Evolutionary conservation across 2,113 vertebrate species (phyloP).

Genomic region (Mustela nigripes): DNA sequence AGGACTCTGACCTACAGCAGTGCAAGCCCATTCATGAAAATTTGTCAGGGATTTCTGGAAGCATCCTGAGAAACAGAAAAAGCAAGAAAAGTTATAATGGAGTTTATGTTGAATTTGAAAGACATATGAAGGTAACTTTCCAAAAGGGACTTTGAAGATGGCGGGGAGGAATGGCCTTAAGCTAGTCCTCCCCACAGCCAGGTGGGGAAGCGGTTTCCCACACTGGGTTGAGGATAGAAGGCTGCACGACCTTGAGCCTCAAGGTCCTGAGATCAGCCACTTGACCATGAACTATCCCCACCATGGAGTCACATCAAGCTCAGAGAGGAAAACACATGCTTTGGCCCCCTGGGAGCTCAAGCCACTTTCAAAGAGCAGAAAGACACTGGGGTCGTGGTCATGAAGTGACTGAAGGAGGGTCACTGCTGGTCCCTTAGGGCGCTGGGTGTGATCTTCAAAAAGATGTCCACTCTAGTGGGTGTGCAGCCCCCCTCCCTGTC

Average conservation of each 20-base stretch:
- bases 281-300: background rate
- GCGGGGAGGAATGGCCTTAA: background rate
- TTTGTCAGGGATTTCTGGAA: background rate
- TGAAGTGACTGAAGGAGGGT: background rate
- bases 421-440: background rate
- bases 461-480: background rate
- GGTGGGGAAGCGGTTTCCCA: background rate
- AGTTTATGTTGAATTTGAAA: background rate
- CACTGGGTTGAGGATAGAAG: background rate
- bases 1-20: background rate
- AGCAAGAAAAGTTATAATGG: background rate
- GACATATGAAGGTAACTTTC: background rate
- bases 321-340: conserved; percentile 1
- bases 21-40: accelerated
- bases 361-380: background rate
- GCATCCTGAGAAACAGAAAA: background rate
- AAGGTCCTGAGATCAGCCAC: background rate
- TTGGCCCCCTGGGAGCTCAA: background rate
- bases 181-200: background rate
- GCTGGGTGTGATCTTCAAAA: background rate
- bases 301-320: background rate
- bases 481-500: too few relatives aligned
- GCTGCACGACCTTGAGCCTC: background rate
- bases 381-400: background rate
- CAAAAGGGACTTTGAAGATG: background rate